These are phyloP conservation scores for Dendropsophus ebraccatus DNA, from an alignment of 2,113 vertebrate genomes.

Conservation along the genomic window DNA sequence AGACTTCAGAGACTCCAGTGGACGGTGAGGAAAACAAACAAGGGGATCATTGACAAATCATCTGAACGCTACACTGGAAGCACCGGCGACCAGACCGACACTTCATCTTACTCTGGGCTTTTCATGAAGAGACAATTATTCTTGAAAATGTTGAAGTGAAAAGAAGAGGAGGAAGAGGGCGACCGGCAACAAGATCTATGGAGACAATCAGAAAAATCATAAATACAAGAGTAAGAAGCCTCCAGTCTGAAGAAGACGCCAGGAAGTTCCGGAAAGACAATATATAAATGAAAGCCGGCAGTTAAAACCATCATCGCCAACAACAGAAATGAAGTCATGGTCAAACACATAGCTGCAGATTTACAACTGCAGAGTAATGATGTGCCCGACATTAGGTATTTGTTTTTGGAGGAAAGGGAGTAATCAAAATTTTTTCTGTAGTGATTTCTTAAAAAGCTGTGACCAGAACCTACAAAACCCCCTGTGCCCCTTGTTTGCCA, in stretches of 20 bases:
- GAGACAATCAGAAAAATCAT: background rate
- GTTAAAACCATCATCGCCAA: background rate
- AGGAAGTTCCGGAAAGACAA: background rate
- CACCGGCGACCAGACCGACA: background rate
- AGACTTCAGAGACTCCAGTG: background rate
- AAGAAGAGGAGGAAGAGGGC: background rate
- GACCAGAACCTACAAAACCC: too few species aligned
- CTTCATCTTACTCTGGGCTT: background rate
- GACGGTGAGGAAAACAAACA: background rate
- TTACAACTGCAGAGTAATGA: too few species aligned
- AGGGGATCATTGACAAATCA: conserved; percentile 5
- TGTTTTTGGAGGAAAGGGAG: too few species aligned
- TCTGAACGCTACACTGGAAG: background rate
- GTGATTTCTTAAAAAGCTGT: too few species aligned
- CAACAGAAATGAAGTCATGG: too few species aligned
- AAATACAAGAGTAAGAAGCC: background rate
- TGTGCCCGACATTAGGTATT: too few species aligned
- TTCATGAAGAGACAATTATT: background rate
- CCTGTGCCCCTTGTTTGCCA: too few species aligned
- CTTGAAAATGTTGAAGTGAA: background rate
- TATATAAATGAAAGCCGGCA: background rate
- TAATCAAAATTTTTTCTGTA: too few species aligned
- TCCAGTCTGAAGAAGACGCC: background rate
- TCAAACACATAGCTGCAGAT: too few species aligned
- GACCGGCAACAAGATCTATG: background rate